A percentile compares a stretch with the other conserved stretches of the same genome.
These are phyloP conservation scores for Atherinomorus stipes DNA, from an alignment of 2,113 vertebrate species.

Conservation along the genomic window DNA sequence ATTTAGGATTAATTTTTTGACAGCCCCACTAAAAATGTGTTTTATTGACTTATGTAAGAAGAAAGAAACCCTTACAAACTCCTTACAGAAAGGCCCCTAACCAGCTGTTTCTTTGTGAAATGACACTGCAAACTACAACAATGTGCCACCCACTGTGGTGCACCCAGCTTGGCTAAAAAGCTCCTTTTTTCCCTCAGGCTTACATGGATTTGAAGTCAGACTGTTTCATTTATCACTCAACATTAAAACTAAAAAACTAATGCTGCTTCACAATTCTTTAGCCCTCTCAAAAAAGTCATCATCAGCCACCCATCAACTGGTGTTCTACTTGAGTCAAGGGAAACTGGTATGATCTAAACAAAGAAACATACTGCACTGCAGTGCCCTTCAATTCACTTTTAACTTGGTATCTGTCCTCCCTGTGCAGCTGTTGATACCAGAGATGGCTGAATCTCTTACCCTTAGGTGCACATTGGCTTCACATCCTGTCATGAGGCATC, in stretches of 20 bases:
- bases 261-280: not conserved
- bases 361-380: conserved; percentile 22
- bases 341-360: conserved; percentile 39
- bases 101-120: too few relatives aligned
- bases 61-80: too few relatives aligned
- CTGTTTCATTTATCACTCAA: not conserved
- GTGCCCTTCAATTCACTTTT: conserved; percentile 51
- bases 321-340: conserved; percentile 9
- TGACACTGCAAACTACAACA: too few relatives aligned
- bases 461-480: conserved; percentile 41
- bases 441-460: conserved; percentile 44
- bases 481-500: conserved; percentile 53
- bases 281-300: not conserved
- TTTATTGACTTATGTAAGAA: too few relatives aligned
- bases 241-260: not conserved
- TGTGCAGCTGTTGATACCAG: conserved; percentile 54
- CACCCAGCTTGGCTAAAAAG: not conserved
- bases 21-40: too few relatives aligned
- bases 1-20: too few relatives aligned
- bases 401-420: conserved; percentile 40
- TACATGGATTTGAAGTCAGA: not conserved
- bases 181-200: not conserved
- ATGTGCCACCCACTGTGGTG: not conserved
- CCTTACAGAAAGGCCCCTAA: too few relatives aligned
- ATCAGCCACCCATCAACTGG: not conserved